Evolutionary conservation across 1,140 invertebrate species (phyloP).

Genomic region (Chironomus tepperi): DNA sequence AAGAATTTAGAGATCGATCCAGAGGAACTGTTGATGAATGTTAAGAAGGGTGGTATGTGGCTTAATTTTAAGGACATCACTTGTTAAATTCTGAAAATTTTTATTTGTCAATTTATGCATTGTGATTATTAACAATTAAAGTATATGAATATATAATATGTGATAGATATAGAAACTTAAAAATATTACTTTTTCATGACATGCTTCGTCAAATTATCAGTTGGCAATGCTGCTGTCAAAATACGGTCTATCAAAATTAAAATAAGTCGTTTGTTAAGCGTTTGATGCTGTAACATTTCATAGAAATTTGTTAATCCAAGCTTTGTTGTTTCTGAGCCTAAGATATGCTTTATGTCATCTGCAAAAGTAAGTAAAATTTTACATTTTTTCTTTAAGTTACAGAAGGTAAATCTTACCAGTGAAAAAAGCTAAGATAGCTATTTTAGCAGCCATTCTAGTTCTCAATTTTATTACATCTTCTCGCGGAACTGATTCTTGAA

Average conservation of each 20-base stretch:
- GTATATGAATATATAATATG: too few species aligned
- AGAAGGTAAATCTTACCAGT: slow-evolving; percentile 15
- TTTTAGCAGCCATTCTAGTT: slow-evolving; percentile 76
- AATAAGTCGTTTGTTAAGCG: slow-evolving; percentile 75
- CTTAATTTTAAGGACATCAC: slow-evolving; percentile 33
- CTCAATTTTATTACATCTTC: slow-evolving; percentile 58
- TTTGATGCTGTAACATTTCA: slow-evolving; percentile 75
- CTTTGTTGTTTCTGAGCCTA: slow-evolving; percentile 82
- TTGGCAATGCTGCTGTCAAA: slow-evolving; percentile 64
- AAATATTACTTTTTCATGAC: background rate
- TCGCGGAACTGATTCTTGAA: slow-evolving; percentile 54
- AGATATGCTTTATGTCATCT: slow-evolving; percentile 85
- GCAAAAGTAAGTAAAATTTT: slow-evolving; percentile 35
- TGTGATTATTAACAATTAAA: too few species aligned
- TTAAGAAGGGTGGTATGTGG: background rate
- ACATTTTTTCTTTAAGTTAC: background rate
- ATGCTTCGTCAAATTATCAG: slow-evolving; percentile 57
- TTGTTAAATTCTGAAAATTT: slow-evolving; percentile 47
- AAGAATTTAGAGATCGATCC: background rate
- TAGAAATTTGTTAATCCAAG: slow-evolving; percentile 82
- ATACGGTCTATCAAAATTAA: slow-evolving; percentile 83
- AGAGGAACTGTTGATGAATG: background rate
- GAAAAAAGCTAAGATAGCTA: slow-evolving; percentile 43
- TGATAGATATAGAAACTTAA: too few species aligned
- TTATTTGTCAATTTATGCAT: too few species aligned